Evolutionary conservation across 2,797 vertebrate species (phyloP).

Genomic region (Cryptoprocta ferox): DNA sequence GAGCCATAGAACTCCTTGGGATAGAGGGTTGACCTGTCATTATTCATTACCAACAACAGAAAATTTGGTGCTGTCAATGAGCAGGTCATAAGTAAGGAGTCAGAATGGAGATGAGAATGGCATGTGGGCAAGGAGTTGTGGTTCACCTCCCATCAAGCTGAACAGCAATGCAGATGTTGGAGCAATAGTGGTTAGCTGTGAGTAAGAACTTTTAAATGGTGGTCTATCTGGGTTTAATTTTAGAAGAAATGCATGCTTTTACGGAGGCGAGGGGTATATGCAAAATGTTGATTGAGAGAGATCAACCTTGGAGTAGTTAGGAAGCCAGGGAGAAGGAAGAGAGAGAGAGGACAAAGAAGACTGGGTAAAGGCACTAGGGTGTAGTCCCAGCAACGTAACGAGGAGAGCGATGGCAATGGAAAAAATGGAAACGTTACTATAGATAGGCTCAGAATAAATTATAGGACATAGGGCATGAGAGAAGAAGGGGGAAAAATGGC

Average conservation of each 20-base stretch:
- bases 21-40: not conserved
- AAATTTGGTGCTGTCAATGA: not conserved
- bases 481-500: not conserved
- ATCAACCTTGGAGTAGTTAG: not conserved
- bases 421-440: not conserved
- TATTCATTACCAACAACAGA: not conserved
- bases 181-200: not conserved
- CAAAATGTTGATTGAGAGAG: not conserved
- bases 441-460: constrained; percentile 42
- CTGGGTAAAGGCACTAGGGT: not conserved
- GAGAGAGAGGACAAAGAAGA: not conserved
- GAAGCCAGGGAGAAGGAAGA: not conserved
- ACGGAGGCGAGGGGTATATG: not conserved
- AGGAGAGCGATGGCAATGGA: not conserved
- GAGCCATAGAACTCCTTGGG: not conserved
- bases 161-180: not conserved
- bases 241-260: not conserved
- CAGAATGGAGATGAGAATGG: not conserved
- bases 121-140: not conserved
- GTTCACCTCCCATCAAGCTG: not conserved
- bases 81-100: not conserved
- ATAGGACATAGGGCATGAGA: not conserved
- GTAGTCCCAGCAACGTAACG: not conserved
- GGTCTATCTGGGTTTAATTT: not conserved
- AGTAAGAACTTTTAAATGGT: not conserved